Conservation (phyloP, 2,113 vertebrate genomes). For the Coregonus clupeaformis region DNA sequence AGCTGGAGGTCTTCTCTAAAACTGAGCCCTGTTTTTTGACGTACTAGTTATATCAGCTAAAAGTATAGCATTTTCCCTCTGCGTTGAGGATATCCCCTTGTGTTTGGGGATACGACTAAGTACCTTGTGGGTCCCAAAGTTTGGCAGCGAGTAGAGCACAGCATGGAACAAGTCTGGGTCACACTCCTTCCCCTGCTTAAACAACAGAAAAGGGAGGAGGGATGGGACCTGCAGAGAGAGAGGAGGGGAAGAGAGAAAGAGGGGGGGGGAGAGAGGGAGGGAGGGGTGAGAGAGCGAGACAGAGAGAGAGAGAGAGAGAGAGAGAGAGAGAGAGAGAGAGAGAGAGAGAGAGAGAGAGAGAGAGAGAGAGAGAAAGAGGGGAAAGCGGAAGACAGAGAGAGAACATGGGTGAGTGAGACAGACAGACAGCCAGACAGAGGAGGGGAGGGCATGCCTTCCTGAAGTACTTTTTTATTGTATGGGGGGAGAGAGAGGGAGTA, state of each 20-base stretch:
- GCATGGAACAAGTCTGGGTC: conserved; percentile 76
- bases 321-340: too few species aligned
- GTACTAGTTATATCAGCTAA: too few species aligned
- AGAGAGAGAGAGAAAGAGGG: neutral
- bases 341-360: neutral
- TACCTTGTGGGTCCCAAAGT: conserved; percentile 92
- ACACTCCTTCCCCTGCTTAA: conserved; percentile 82
- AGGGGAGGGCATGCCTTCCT: neutral
- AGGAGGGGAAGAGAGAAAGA: conserved; percentile 74
- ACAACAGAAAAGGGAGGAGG: conserved; percentile 86
- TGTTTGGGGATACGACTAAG: conserved; percentile 44
- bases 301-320: too few species aligned
- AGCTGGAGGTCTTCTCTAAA: too few species aligned
- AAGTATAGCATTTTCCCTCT: too few species aligned
- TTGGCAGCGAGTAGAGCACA: conserved; percentile 85
- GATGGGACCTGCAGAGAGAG: conserved; percentile 80
- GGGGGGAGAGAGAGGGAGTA: neutral
- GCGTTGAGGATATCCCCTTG: neutral
- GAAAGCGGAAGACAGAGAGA: neutral
- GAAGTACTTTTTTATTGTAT: neutral
- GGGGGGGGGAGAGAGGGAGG: conserved; percentile 79
- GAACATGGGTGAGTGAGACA: neutral
- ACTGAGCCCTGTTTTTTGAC: too few species aligned
- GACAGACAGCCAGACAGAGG: neutral
- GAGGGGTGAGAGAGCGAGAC: neutral